These are phyloP conservation scores for Centruroides sculpturatus DNA, from an alignment of 1,140 invertebrate species.

Conservation along the genomic window DNA sequence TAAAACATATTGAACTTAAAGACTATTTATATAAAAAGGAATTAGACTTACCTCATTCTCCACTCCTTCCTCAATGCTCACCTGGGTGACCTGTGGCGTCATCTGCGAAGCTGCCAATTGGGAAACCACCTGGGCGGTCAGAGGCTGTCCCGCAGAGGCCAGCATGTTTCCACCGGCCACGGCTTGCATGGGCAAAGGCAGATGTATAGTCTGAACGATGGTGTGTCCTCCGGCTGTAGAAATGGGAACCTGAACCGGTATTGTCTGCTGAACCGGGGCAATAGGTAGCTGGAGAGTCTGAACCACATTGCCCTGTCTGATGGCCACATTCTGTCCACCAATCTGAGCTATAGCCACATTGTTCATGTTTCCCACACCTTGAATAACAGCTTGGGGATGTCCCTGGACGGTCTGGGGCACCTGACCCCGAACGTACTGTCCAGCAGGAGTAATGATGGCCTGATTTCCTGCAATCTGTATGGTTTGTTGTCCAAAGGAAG, in stretches of 20 bases:
- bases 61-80: not conserved
- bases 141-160: constrained; percentile 29
- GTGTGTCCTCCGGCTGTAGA: constrained; percentile 78
- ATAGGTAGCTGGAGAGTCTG: constrained; percentile 56
- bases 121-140: constrained; percentile 10
- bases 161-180: constrained; percentile 33
- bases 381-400: constrained; percentile 33
- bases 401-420: constrained; percentile 30
- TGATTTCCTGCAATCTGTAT: constrained; percentile 29
- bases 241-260: constrained; percentile 84
- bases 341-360: constrained; percentile 20
- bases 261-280: constrained; percentile 49
- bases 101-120: constrained; percentile 10
- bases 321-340: constrained; percentile 55
- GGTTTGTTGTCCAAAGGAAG: constrained; percentile 19
- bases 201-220: constrained; percentile 80
- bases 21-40: not conserved
- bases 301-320: constrained; percentile 34
- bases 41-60: not conserved
- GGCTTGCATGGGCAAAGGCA: constrained; percentile 55
- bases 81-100: constrained; percentile 5
- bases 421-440: constrained; percentile 43
- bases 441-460: constrained; percentile 37
- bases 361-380: constrained; percentile 13
- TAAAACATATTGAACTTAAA: not conserved